A percentile compares a stretch with the other conserved stretches of the same genome.
Conservation (phyloP, 2,113 vertebrate species). For the Cebidichthys violaceus region DNA sequence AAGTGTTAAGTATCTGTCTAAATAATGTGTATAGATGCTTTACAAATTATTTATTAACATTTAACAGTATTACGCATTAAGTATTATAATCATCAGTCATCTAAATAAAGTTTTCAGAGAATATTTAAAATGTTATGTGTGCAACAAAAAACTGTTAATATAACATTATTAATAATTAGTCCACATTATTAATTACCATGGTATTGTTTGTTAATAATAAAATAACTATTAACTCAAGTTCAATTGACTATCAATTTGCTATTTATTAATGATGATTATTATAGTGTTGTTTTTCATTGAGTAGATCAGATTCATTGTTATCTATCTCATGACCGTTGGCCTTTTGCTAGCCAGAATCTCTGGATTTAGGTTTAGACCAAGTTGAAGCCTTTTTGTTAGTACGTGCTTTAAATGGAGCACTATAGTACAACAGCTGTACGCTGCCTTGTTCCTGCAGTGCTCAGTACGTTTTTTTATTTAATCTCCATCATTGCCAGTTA, state of each 20-base stretch:
- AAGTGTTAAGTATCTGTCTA: neutral
- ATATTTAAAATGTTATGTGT: neutral
- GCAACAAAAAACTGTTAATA: neutral
- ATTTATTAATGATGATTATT: neutral
- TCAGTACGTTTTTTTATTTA: neutral
- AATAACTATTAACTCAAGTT: neutral
- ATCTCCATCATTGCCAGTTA: neutral
- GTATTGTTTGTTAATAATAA: neutral
- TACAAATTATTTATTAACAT: no score
- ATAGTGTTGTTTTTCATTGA: constrained; percentile 14
- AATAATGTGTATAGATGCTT: neutral
- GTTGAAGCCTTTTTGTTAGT: constrained; percentile 23
- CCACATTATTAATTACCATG: neutral
- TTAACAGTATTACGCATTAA: no score
- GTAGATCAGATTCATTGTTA: neutral
- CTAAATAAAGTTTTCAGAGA: neutral
- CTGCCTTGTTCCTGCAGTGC: constrained; percentile 25
- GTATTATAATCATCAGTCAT: neutral
- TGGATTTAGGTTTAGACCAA: neutral
- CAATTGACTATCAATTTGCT: neutral
- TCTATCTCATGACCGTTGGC: constrained; percentile 10
- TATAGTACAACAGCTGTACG: neutral
- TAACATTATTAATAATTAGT: neutral
- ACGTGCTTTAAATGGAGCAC: constrained; percentile 52
- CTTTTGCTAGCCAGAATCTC: constrained; percentile 17